Conservation (phyloP, 2,113 vertebrate species). For the Panthera uncia region DNA sequence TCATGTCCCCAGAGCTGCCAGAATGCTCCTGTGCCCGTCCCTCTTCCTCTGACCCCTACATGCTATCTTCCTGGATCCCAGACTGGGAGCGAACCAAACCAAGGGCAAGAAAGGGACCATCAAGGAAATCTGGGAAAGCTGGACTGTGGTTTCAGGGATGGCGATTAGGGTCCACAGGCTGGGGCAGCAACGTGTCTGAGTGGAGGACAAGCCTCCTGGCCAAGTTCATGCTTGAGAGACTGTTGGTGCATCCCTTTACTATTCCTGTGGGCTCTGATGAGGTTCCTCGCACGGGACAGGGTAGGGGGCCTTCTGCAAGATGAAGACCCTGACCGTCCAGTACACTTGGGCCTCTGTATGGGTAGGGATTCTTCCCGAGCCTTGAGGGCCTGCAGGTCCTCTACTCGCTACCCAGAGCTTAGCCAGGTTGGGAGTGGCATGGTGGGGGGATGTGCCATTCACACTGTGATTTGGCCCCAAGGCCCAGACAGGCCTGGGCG, state of each 20-base stretch:
- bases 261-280: accelerated
- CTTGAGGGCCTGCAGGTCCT: neutral
- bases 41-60: neutral
- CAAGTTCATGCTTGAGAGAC: neutral
- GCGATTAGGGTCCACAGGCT: accelerated
- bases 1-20: accelerated
- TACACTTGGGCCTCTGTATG: neutral
- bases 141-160: too few relatives aligned
- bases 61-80: neutral
- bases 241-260: neutral
- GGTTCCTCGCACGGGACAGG: neutral
- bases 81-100: neutral
- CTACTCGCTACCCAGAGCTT: accelerated
- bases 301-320: neutral
- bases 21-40: too few relatives aligned
- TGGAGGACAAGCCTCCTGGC: neutral
- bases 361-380: neutral
- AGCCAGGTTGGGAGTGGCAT: neutral
- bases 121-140: neutral
- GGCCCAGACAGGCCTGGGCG: neutral
- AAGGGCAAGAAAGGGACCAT: accelerated
- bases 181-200: neutral
- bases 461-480: neutral
- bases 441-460: accelerated
- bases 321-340: neutral